phyloP scores from a whole-genome alignment of 2,113 vertebrate species.

The Uria lomvia region DNA sequence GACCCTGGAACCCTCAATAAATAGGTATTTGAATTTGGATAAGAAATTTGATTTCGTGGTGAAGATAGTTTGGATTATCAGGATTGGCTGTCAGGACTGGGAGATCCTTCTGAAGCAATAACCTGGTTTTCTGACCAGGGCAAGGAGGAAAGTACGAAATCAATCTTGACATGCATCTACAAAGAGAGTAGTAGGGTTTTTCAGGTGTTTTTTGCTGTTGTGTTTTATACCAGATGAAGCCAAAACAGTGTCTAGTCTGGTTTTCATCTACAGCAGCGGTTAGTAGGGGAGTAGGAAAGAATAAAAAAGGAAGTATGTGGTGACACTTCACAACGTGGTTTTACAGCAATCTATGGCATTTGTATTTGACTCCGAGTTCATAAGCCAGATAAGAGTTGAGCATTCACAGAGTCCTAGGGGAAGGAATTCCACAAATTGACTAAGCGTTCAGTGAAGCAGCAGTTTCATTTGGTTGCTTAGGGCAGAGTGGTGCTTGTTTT shows the following conservation, averaged over 20 bases:
- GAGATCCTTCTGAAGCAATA: neutral
- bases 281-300: neutral
- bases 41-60: neutral
- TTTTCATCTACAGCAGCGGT: neutral
- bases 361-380: neutral
- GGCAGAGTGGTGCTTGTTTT: neutral
- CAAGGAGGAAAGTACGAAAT: neutral
- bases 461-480: neutral
- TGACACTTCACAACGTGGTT: rapidly evolving
- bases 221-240: neutral
- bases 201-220: neutral
- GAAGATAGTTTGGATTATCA: neutral
- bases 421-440: neutral
- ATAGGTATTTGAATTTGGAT: neutral
- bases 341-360: neutral
- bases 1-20: neutral
- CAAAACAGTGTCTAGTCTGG: neutral
- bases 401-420: neutral
- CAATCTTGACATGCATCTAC: neutral
- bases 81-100: neutral
- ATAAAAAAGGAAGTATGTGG: neutral
- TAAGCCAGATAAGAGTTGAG: neutral
- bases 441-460: neutral
- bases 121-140: neutral
- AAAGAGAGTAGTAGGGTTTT: neutral